phyloP scores from a whole-genome alignment of 2,797 vertebrate species.

The Acomys russatus region DNA sequence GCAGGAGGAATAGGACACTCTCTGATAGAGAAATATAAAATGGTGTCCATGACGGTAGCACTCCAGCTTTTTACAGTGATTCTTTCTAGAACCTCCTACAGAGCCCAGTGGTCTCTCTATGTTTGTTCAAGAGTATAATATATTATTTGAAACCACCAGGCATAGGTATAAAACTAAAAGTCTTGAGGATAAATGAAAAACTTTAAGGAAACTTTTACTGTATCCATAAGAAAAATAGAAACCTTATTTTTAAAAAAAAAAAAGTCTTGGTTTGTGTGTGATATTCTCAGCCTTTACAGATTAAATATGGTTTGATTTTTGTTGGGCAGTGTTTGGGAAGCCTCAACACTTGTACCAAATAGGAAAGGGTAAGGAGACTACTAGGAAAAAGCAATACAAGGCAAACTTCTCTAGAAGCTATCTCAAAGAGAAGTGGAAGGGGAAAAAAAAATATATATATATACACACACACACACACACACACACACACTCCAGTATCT shows the following conservation, averaged over 20 bases:
- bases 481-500: slow-evolving; percentile 1
- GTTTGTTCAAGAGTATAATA: slow-evolving; percentile 73
- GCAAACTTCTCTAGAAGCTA: not conserved
- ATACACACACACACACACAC: too few species aligned
- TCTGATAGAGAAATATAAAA: not conserved
- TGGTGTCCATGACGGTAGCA: not conserved
- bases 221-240: slow-evolving; percentile 42
- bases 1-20: not conserved
- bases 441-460: too few species aligned
- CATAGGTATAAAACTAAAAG: slow-evolving; percentile 53
- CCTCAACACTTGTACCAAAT: not conserved
- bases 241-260: not conserved
- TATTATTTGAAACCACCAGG: slow-evolving; percentile 39
- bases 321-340: not conserved
- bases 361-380: not conserved
- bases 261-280: not conserved
- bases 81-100: not conserved
- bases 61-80: not conserved
- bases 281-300: not conserved
- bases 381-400: not conserved
- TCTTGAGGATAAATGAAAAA: slow-evolving; percentile 56
- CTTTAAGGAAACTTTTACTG: not conserved
- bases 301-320: not conserved
- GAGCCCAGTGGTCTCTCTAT: not conserved
- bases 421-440: not conserved